Percentiles rank a stretch among this genome's conserved stretches.
These are phyloP conservation scores for Drosophila anceps DNA, from an alignment of 2,888 invertebrate species.

Conservation along the genomic window DNA sequence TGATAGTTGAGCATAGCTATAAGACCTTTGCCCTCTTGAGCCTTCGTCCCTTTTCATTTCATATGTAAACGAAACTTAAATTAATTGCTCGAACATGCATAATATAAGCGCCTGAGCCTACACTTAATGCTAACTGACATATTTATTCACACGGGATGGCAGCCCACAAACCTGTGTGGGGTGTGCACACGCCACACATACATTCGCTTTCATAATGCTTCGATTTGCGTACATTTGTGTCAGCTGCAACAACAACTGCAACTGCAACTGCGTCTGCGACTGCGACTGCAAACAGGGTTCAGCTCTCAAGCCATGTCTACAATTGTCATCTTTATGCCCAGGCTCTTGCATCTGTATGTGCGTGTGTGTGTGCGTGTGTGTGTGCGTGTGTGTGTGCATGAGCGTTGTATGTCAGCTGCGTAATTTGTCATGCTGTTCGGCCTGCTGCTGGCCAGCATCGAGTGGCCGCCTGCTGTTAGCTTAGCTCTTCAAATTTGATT, in stretches of 20 bases:
- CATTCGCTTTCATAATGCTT: conserved; percentile 65
- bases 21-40: conserved; percentile 3
- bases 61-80: conserved; percentile 79
- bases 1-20: neutral
- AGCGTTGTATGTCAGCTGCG: conserved; percentile 47
- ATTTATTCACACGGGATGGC: conserved; percentile 65
- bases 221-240: conserved; percentile 70
- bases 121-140: conserved; percentile 76
- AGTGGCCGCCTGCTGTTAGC: conserved; percentile 63
- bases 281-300: conserved; percentile 16
- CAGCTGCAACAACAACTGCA: conserved; percentile 52
- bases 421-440: conserved; percentile 67
- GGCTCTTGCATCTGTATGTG: conserved; percentile 15
- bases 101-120: conserved; percentile 69
- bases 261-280: conserved; percentile 19
- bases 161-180: conserved; percentile 25
- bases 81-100: conserved; percentile 80
- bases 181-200: conserved; percentile 8
- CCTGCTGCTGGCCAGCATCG: conserved; percentile 47
- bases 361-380: conserved; percentile 3
- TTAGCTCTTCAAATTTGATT: conserved; percentile 73
- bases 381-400: conserved; percentile 24
- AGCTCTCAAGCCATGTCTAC: conserved; percentile 48
- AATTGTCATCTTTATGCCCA: conserved; percentile 60
- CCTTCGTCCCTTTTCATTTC: conserved; percentile 40